Evolutionary conservation across 2,113 vertebrate species (phyloP).

Genomic region (Glaucidium brasilianum): DNA sequence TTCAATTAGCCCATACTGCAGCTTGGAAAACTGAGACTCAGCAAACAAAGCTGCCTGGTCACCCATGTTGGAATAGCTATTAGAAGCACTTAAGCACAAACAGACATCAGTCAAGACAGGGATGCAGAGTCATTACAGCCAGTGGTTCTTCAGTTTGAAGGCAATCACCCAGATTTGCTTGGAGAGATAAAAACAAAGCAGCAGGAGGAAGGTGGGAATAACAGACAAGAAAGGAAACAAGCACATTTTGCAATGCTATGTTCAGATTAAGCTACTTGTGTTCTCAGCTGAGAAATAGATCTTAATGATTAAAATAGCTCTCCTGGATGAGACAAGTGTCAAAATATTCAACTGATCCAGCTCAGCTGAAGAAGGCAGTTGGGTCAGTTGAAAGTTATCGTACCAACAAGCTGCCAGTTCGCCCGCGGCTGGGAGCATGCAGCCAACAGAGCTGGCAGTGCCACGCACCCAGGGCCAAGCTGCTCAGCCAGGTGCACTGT

Average conservation of each 20-base stretch:
- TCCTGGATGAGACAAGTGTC: neutral
- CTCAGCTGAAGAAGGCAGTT: neutral
- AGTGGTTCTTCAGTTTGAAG: neutral
- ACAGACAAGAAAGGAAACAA: neutral
- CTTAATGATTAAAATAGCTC: neutral
- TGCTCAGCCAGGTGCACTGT: neutral
- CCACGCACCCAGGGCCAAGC: neutral
- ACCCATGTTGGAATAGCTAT: neutral
- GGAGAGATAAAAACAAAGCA: neutral
- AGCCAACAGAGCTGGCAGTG: neutral
- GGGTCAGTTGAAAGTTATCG: neutral
- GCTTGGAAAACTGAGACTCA: neutral
- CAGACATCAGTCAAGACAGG: neutral
- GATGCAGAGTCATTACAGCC: neutral
- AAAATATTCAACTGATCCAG: neutral
- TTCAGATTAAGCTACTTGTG: neutral
- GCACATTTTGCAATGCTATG: rapidly evolving
- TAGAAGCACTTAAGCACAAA: neutral
- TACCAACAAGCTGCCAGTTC: neutral
- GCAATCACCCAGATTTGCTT: neutral
- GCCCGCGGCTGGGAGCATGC: neutral
- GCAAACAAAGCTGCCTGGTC: neutral
- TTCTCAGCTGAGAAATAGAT: neutral
- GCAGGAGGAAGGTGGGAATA: neutral
- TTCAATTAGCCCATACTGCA: neutral